Base-by-base conservation (phyloP, 2,888 invertebrate genomes). In the Sarcophaga rosellei region DNA sequence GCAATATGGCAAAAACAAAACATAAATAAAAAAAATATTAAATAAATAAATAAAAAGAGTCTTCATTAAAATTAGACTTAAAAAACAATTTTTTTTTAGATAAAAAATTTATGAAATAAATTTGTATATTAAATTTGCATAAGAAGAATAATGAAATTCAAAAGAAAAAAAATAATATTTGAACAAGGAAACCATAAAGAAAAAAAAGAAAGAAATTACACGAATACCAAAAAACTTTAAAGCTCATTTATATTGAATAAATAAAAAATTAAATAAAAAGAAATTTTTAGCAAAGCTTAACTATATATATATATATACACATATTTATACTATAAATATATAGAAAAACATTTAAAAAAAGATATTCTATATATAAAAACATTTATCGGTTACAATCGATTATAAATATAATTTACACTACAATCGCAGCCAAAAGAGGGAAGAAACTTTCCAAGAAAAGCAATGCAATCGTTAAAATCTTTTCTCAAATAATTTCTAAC, bases 21-120 rank as follows among this genome's bases (percentile, higher is more conserved):
- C 3, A 47, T 17, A 69, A 68, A 63, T 3, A 73, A 45, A 20
- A 17, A 12, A 4, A 65, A 75, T 8, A 8, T 35, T 10, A 17
- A 15, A 57, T 10, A 57, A n/a, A 61, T 10, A 61, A 20, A 57
- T 45, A 72, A 72, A 72, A 35, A 61, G 72, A 78, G 86, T 86
- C 84, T 84, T 86, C 66, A 82, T 57, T 17, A 53, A 69, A 75
- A 62, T 70, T 86, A 78, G 80, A 84, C 73, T 80, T 83, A 61
- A 79, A 78, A 80, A 45, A 1, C 47, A 20, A 59, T 81, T 84
- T 73, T 84, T 73, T 80, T 87, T 82, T 82, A 77, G 82, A 63
- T 77, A 79, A 87, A 84, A 69, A 82, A 85, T 85, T 87, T 87
- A 85, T 84, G 70, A 80, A 85, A 82, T 87, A 80, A 85, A 85